phyloP scores from a whole-genome alignment of 1,140 invertebrate genomes.

The Babylonia areolata region DNA sequence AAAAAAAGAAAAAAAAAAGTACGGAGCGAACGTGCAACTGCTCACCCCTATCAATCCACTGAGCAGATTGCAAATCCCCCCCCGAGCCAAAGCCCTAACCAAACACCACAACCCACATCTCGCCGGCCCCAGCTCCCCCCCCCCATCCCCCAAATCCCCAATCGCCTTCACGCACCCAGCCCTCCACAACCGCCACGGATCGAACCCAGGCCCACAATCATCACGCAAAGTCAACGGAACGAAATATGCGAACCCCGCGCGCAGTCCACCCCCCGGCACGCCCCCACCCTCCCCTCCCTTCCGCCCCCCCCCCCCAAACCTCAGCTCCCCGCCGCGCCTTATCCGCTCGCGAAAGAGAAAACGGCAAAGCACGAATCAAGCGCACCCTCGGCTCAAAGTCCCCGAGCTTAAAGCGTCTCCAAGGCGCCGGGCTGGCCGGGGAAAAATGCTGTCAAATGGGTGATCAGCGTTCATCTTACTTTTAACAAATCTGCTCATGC shows the following conservation, averaged over 20 bases:
- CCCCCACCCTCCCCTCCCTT: no score
- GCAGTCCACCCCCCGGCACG: no score
- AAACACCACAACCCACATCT: not conserved
- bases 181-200: not conserved
- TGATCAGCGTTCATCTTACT: constrained; percentile 27
- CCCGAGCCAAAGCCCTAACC: not conserved
- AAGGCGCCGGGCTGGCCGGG: not conserved
- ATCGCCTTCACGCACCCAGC: not conserved
- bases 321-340: not conserved
- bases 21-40: not conserved
- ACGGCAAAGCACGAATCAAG: constrained; percentile 6
- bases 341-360: not conserved
- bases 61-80: not conserved
- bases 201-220: not conserved
- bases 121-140: not conserved
- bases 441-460: constrained; percentile 18
- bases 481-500: constrained; percentile 18
- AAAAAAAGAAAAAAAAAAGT: not conserved
- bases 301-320: not conserved
- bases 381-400: not conserved
- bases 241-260: not conserved
- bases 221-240: not conserved
- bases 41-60: not conserved
- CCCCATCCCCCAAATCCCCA: not conserved
- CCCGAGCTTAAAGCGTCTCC: not conserved